These are phyloP conservation scores for Hypolimnas misippus DNA, from an alignment of 2,888 invertebrate genomes.

Conservation along the genomic window DNA sequence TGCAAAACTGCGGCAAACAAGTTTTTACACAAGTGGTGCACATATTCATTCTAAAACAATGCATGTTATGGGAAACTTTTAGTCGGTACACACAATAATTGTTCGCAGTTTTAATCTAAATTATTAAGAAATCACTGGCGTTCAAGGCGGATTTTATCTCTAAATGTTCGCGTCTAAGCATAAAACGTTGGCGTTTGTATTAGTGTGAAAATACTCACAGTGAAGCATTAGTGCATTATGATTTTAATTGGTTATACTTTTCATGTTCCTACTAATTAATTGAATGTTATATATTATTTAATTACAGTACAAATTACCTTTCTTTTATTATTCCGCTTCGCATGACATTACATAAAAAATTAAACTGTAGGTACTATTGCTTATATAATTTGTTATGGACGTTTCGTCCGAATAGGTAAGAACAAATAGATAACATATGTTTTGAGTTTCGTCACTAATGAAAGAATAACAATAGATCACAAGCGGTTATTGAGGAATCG, in stretches of 20 bases:
- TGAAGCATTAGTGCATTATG: background rate
- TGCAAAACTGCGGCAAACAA: slow-evolving; percentile 64
- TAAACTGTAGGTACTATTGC: background rate
- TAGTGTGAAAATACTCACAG: background rate
- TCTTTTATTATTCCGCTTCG: no score
- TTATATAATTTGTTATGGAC: background rate
- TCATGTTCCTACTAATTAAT: background rate
- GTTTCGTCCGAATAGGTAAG: background rate
- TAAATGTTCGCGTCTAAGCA: slow-evolving; percentile 24
- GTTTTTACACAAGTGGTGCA: slow-evolving; percentile 69
- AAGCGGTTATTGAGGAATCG: slow-evolving; percentile 45
- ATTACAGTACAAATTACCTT: background rate
- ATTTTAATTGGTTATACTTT: background rate
- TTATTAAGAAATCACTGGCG: slow-evolving; percentile 59
- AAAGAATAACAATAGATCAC: slow-evolving; percentile 79
- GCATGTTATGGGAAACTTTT: slow-evolving; percentile 68
- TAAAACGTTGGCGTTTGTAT: background rate
- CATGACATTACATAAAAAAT: background rate
- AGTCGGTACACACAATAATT: slow-evolving; percentile 59
- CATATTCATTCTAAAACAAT: slow-evolving; percentile 65
- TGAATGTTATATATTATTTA: background rate
- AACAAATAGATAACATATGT: slow-evolving; percentile 11
- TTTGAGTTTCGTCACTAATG: slow-evolving; percentile 61
- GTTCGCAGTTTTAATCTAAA: slow-evolving; percentile 60
- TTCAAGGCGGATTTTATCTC: slow-evolving; percentile 35